A percentile compares a stretch with the other conserved stretches of the same genome.
phyloP scores from a whole-genome alignment of 2,888 invertebrate species.

The Phalangium opilio region DNA sequence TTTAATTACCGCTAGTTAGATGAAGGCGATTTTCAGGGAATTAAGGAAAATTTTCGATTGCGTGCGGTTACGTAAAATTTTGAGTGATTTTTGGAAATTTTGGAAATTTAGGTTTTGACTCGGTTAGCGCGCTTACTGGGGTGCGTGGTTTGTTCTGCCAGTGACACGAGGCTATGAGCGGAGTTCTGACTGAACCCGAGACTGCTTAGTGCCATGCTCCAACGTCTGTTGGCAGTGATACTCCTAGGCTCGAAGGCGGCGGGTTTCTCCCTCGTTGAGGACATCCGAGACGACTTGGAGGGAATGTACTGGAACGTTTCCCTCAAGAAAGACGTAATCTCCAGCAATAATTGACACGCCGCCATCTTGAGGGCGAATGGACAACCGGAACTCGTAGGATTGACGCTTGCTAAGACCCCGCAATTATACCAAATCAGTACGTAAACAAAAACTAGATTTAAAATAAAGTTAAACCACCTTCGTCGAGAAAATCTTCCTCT shows the following conservation, averaged over 20 bases:
- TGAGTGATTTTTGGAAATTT: no score
- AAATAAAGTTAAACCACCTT: constrained; percentile 41
- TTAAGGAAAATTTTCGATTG: no score
- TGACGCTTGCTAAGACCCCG: constrained; percentile 44
- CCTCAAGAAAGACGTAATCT: constrained; percentile 89
- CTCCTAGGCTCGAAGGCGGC: constrained; percentile 31
- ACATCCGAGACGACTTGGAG: constrained; percentile 23
- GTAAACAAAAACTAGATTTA: neutral
- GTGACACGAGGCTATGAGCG: constrained; percentile 78
- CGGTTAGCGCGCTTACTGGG: no score
- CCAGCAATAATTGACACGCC: constrained; percentile 84
- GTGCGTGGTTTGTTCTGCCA: constrained; percentile 45
- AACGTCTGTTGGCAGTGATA: constrained; percentile 60
- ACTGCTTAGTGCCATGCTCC: constrained; percentile 89
- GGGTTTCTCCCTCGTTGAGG: constrained; percentile 27
- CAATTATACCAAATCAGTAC: neutral
- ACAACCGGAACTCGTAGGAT: constrained; percentile 50
- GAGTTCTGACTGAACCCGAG: constrained; percentile 92
- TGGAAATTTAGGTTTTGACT: no score
- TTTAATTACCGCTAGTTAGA: no score
- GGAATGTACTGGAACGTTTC: constrained; percentile 74
- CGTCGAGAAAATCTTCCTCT: constrained; percentile 92
- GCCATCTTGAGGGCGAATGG: constrained; percentile 58
- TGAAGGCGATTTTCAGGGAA: no score
- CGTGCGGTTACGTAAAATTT: no score